phyloP scores from a whole-genome alignment of 2,888 invertebrate genomes.

The Rotaria macrura region DNA sequence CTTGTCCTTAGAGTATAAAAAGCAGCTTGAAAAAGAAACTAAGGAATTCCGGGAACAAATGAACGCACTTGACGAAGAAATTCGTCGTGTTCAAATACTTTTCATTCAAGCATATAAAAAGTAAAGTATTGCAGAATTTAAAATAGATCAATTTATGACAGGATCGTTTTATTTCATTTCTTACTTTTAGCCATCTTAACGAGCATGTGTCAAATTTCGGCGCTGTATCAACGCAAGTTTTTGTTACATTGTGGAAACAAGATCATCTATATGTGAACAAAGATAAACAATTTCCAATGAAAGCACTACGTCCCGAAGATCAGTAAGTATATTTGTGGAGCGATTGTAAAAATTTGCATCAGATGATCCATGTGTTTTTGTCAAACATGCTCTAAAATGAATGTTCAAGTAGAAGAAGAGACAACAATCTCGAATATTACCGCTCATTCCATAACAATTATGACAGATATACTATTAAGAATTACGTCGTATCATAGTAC shows the following conservation, averaged over 20 bases:
- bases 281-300: neutral
- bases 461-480: no score
- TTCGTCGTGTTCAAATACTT: neutral
- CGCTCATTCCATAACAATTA: no score
- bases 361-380: no score
- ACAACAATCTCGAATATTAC: no score
- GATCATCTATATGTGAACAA: neutral
- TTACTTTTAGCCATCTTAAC: neutral
- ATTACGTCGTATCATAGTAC: no score
- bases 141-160: neutral
- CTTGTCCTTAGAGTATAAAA: neutral
- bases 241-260: neutral
- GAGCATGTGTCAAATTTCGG: neutral
- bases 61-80: neutral
- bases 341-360: no score
- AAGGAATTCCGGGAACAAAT: neutral
- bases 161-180: neutral
- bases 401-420: no score
- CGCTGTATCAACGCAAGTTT: neutral
- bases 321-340: neutral
- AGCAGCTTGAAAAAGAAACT: neutral
- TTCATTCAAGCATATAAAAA: conserved; percentile 9
- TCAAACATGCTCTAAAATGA: no score
- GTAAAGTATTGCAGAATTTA: neutral
- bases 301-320: neutral